phyloP scores from a whole-genome alignment of 2,888 invertebrate genomes.

The Schrankia costaestrigalis region DNA sequence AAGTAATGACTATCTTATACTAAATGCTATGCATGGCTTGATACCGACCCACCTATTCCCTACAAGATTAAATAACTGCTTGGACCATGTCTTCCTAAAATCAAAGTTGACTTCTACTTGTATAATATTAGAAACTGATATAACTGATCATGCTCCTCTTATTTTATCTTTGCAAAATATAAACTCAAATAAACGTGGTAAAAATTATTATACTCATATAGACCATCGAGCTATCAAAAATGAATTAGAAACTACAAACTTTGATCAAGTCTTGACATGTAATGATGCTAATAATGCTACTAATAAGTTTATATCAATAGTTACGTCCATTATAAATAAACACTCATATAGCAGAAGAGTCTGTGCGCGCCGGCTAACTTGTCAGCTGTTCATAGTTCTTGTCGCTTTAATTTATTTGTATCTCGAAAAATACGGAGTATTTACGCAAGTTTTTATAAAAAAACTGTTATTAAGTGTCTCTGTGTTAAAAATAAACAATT shows the following conservation, averaged over 20 bases:
- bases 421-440: too few species aligned
- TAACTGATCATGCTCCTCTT: background rate
- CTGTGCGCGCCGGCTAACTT: background rate
- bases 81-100: constrained; percentile 8
- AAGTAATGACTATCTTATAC: background rate
- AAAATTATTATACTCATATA: too few species aligned
- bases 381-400: too few species aligned
- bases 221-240: background rate
- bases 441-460: too few species aligned
- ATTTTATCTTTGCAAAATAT: too few species aligned
- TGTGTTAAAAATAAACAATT: too few species aligned
- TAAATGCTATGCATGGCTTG: constrained; percentile 8
- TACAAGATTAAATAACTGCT: too few species aligned
- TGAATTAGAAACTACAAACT: too few species aligned
- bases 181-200: background rate
- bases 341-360: background rate
- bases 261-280: background rate
- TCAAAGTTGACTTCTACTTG: too few species aligned
- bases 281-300: background rate
- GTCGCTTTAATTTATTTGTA: too few species aligned
- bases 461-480: too few species aligned
- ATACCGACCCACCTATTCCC: constrained; percentile 13
- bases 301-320: background rate
- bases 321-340: background rate
- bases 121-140: too few species aligned